Conservation (phyloP, 2,888 invertebrate genomes). For the Diachrysia chrysitis region DNA sequence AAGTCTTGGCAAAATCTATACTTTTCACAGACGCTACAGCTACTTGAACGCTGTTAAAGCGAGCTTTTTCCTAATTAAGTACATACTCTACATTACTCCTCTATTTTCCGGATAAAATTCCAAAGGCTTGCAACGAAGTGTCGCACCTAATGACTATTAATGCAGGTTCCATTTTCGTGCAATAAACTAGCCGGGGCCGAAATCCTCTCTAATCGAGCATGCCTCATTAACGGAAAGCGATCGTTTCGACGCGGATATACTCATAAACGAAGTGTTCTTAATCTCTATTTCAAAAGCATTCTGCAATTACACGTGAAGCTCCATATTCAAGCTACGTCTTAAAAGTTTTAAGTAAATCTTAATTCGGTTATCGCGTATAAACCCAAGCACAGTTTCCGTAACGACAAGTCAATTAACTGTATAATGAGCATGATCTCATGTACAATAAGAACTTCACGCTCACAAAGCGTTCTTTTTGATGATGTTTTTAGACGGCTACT, state of each 20-base stretch:
- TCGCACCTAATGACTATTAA: slow-evolving; percentile 16
- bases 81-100: slow-evolving; percentile 1
- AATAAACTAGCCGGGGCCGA: slow-evolving; percentile 39
- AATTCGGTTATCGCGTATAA: slow-evolving; percentile 2
- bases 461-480: neutral
- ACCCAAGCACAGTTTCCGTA: neutral
- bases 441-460: slow-evolving; percentile 1
- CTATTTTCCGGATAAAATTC: neutral
- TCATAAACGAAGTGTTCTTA: slow-evolving; percentile 67
- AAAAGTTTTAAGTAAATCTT: neutral
- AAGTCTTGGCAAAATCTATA: neutral
- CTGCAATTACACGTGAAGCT: neutral
- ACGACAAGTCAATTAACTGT: slow-evolving; percentile 11
- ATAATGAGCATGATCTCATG: slow-evolving; percentile 17
- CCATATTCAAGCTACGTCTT: neutral
- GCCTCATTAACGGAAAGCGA: slow-evolving; percentile 72
- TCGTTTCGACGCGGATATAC: slow-evolving; percentile 69
- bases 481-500: neutral
- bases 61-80: neutral
- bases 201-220: slow-evolving; percentile 69
- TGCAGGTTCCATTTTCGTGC: slow-evolving; percentile 35
- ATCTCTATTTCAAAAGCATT: slow-evolving; percentile 45
- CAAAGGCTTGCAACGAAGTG: slow-evolving; percentile 5
- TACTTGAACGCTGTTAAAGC: neutral
- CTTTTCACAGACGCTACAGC: neutral